Percentiles rank a stretch among this genome's conserved stretches.
Conservation (phyloP, 2,888 invertebrate species). For the Tuberolachnus salignus region DNA sequence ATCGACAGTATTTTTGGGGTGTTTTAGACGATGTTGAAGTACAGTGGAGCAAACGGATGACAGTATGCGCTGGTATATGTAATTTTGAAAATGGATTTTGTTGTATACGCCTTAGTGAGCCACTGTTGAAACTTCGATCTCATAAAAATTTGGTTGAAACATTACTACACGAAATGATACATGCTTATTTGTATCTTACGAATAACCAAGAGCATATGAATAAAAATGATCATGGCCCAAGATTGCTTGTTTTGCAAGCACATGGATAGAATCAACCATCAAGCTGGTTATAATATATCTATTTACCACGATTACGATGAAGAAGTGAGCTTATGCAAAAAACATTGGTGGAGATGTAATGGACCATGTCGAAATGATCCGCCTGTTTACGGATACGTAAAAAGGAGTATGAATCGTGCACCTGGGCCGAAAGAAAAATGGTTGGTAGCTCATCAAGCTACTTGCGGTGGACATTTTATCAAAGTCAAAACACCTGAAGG, state of each 20-base stretch:
- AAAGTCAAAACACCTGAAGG: too few relatives aligned
- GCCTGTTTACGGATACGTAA: constrained; percentile 90
- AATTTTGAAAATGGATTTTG: too few relatives aligned
- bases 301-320: constrained; percentile 96
- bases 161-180: constrained; percentile 99
- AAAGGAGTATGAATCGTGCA: constrained; percentile 82
- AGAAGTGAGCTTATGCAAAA: constrained; percentile 86
- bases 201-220: too few relatives aligned
- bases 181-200: constrained; percentile 88
- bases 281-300: constrained; percentile 84
- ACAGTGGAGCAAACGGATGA: too few relatives aligned
- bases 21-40: too few relatives aligned
- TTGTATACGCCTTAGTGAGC: too few relatives aligned
- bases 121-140: constrained; percentile 86
- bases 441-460: constrained; percentile 79
- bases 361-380: constrained; percentile 79
- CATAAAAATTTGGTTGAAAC: constrained; percentile 96
- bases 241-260: constrained; percentile 92
- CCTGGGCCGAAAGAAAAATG: constrained; percentile 86
- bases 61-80: too few relatives aligned
- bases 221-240: constrained; percentile 85
- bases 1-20: too few relatives aligned
- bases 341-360: constrained; percentile 95
- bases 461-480: too few relatives aligned
- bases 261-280: constrained; percentile 89